Evolutionary conservation across 1,140 invertebrate species (phyloP).

Genomic region (Apocrypta bakeri): DNA sequence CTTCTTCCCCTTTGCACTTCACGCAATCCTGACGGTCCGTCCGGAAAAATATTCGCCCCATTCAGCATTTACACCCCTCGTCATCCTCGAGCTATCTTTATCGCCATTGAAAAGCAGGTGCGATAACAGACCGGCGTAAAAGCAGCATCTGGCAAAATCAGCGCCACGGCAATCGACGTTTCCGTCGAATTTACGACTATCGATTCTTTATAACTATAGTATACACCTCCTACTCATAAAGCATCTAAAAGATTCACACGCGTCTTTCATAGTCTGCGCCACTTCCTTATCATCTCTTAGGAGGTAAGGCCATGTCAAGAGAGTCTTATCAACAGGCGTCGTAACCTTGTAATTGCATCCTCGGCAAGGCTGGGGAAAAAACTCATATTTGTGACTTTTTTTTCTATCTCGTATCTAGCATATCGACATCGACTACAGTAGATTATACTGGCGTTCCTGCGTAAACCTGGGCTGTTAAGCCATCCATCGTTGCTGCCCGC

Average conservation of each 20-base stretch:
- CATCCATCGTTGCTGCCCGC: background rate
- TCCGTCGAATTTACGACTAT: background rate
- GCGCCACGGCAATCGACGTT: background rate
- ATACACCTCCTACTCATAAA: background rate
- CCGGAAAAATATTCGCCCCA: background rate
- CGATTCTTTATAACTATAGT: background rate
- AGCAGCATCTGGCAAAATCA: background rate
- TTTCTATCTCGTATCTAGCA: background rate
- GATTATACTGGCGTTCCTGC: slow-evolving; percentile 1
- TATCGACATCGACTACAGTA: background rate
- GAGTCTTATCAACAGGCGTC: background rate
- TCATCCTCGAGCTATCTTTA: slow-evolving; percentile 6
- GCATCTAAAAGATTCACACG: background rate
- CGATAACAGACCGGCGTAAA: background rate
- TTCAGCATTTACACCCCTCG: background rate
- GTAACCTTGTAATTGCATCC: slow-evolving; percentile 24
- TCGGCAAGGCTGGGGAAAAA: background rate
- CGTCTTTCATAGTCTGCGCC: too few relatives aligned
- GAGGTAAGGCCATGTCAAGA: too few relatives aligned
- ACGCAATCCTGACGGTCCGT: background rate
- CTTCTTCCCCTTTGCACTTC: background rate
- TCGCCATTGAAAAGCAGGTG: slow-evolving; percentile 4
- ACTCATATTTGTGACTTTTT: background rate
- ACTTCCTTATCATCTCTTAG: too few relatives aligned
- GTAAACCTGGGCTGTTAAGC: background rate